These are phyloP conservation scores for Cygnus olor DNA, from an alignment of 2,797 vertebrate species.

Conservation along the genomic window DNA sequence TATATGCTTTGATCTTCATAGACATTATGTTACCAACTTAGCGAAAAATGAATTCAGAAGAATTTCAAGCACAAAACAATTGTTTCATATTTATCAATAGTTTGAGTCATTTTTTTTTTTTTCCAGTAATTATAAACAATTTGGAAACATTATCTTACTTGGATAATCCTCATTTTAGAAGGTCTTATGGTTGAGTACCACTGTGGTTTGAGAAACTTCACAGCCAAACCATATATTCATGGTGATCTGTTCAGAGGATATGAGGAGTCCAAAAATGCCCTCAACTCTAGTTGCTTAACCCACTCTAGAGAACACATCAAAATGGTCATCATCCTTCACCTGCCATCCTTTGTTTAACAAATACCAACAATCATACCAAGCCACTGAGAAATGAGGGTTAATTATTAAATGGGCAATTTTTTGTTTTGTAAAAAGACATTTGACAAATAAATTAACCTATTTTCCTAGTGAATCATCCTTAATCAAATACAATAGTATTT, in stretches of 20 bases:
- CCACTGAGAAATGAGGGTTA: not conserved
- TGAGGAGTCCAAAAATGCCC: not conserved
- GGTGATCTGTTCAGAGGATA: not conserved
- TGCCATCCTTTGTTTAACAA: not conserved
- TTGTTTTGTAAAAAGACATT: not conserved
- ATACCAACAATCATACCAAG: not conserved
- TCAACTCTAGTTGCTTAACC: not conserved
- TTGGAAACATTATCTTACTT: not conserved
- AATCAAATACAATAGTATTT: not conserved
- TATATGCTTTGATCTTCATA: not conserved
- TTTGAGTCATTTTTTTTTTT: not conserved
- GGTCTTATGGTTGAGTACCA: fast-evolving
- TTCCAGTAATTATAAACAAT: not conserved
- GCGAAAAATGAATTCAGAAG: not conserved
- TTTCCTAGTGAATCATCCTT: not conserved
- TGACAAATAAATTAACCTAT: not conserved
- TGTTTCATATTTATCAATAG: not conserved
- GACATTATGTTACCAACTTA: not conserved
- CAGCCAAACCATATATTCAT: not conserved
- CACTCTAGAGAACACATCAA: not conserved
- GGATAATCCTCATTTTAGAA: not conserved
- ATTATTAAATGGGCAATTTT: not conserved
- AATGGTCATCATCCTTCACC: not conserved
- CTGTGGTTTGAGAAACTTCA: not conserved
- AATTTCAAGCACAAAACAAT: not conserved